phyloP scores from a whole-genome alignment of 2,888 invertebrate genomes.

The Himalopsyche anomala region DNA sequence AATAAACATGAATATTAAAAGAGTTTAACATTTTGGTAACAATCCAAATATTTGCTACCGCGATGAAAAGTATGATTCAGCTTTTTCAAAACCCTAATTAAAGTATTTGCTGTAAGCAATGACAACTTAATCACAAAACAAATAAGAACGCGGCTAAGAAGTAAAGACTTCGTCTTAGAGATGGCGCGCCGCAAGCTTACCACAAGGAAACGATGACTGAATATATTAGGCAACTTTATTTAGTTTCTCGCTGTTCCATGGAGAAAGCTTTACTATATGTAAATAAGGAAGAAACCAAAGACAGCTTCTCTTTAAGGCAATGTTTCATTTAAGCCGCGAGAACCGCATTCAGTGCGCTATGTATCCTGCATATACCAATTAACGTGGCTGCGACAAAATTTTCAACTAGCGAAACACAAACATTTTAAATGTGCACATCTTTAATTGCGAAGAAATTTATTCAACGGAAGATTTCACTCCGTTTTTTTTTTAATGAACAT shows the following conservation, averaged over 20 bases:
- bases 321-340: conserved; percentile 51
- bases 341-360: conserved; percentile 34
- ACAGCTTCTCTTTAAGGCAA: conserved; percentile 46
- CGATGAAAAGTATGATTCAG: conserved; percentile 54
- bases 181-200: conserved; percentile 47
- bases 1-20: too few relatives aligned
- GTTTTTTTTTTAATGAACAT: neutral
- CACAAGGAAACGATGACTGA: conserved; percentile 60
- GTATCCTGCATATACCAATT: conserved; percentile 34
- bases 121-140: conserved; percentile 65
- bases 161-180: conserved; percentile 38
- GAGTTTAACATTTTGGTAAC: too few relatives aligned
- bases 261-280: conserved; percentile 58
- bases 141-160: conserved; percentile 60
- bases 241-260: conserved; percentile 59
- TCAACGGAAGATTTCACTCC: neutral
- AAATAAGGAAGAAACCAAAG: conserved; percentile 61
- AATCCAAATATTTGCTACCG: neutral
- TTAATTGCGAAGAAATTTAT: conserved; percentile 16
- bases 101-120: conserved; percentile 64
- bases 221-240: conserved; percentile 64
- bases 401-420: conserved; percentile 17
- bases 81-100: conserved; percentile 63
- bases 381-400: conserved; percentile 26
- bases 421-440: conserved; percentile 30